Percentiles rank a stretch among this genome's conserved stretches.
phyloP scores from a whole-genome alignment of 2,113 vertebrate species.

The Brevimyrus niger region DNA sequence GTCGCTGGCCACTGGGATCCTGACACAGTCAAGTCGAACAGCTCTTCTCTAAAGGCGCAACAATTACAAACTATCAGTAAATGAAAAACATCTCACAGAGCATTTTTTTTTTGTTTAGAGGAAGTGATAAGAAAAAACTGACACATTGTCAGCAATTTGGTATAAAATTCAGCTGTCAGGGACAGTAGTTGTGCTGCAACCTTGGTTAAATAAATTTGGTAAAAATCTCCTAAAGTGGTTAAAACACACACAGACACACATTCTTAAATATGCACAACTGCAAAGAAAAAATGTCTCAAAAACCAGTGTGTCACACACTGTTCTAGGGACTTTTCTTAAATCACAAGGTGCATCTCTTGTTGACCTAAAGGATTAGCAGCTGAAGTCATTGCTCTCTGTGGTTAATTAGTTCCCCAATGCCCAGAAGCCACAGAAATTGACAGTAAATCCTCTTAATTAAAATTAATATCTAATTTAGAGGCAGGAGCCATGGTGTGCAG shows the following conservation, averaged over 20 bases:
- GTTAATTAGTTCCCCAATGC: not conserved
- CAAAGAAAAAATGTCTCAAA: not conserved
- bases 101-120: not conserved
- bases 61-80: not conserved
- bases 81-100: not conserved
- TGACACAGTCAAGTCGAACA: conserved; percentile 34
- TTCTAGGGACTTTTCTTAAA: not conserved
- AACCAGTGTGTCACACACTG: not conserved
- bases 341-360: not conserved
- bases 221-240: not conserved
- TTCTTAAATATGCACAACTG: not conserved
- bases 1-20: conserved; percentile 37
- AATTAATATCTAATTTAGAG: not conserved
- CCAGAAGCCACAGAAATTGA: not conserved
- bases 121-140: not conserved
- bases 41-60: conserved; percentile 29
- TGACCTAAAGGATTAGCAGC: not conserved
- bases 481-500: not conserved
- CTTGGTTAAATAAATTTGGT: not conserved
- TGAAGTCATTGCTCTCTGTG: not conserved
- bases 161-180: not conserved
- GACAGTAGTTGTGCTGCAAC: not conserved
- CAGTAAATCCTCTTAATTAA: not conserved
- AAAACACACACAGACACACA: not conserved
- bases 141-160: not conserved